A percentile compares a stretch with the other conserved stretches of the same genome.
Conservation (phyloP, 2,888 invertebrate species). For the Diabrotica balteata region DNA sequence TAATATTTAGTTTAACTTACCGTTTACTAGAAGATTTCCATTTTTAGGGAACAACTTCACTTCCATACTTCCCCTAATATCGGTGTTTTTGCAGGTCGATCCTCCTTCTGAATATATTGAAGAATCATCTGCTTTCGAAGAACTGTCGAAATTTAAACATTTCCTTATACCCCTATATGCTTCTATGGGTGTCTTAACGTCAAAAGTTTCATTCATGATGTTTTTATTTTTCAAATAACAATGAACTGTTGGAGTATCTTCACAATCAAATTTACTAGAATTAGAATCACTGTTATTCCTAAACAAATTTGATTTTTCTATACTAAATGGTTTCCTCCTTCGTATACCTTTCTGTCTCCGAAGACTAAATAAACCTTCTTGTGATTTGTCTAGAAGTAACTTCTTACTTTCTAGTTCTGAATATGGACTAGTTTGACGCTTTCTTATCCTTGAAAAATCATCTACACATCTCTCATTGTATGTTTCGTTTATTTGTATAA, state of each 20-base stretch:
- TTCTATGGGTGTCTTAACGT: conserved; percentile 36
- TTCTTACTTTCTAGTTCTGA: conserved; percentile 42
- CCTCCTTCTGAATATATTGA: conserved; percentile 46
- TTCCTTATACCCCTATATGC: conserved; percentile 52
- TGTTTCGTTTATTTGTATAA: conserved; percentile 56
- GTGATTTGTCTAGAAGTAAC: conserved; percentile 40
- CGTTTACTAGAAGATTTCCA: conserved; percentile 56
- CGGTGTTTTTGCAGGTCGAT: conserved; percentile 43
- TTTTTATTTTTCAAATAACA: conserved; percentile 47
- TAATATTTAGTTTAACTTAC: too few species aligned
- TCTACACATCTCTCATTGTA: conserved; percentile 58
- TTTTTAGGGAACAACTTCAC: conserved; percentile 54
- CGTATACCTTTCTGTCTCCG: conserved; percentile 68
- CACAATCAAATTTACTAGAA: conserved; percentile 35
- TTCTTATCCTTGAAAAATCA: conserved; percentile 40
- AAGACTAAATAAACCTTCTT: conserved; percentile 52
- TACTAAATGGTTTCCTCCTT: conserved; percentile 58
- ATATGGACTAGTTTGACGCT: conserved; percentile 39
- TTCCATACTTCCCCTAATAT: conserved; percentile 57
- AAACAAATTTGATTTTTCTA: conserved; percentile 28
- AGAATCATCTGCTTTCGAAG: conserved; percentile 47
- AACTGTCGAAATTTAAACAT: conserved; percentile 57
- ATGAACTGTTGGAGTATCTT: conserved; percentile 45
- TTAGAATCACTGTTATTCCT: conserved; percentile 16
- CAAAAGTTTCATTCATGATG: conserved; percentile 28